Evolutionary conservation across 1,140 invertebrate genomes (phyloP).

Genomic region (Sarcophaga bullata): DNA sequence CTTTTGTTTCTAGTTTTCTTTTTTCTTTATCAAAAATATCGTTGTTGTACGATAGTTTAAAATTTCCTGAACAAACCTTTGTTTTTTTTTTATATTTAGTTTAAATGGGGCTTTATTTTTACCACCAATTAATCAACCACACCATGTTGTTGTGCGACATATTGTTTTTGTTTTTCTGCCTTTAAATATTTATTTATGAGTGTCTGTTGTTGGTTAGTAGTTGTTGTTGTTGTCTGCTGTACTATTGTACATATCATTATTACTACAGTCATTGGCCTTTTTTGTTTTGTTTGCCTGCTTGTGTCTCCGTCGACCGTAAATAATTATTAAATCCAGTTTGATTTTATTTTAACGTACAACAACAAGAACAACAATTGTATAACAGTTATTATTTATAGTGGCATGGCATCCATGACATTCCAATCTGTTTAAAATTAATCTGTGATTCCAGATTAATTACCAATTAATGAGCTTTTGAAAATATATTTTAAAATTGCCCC

Average conservation of each 20-base stretch:
- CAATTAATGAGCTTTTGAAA: not conserved
- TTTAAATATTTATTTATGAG: not conserved
- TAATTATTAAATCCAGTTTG: conserved; percentile 3
- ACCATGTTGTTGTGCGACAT: not conserved
- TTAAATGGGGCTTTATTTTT: not conserved
- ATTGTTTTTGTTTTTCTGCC: not conserved
- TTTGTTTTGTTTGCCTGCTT: not conserved
- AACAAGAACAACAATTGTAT: not conserved
- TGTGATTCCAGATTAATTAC: not conserved
- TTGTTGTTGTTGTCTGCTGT: not conserved
- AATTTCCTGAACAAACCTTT: too few species aligned
- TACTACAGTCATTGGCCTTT: too few species aligned
- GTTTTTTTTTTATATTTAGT: not conserved
- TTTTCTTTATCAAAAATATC: too few species aligned
- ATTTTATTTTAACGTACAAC: conserved; percentile 9
- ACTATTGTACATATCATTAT: too few species aligned
- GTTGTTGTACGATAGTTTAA: too few species aligned
- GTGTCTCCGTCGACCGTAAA: conserved; percentile 5
- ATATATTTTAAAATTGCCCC: too few species aligned
- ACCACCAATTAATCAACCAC: conserved; percentile 26
- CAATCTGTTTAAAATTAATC: not conserved
- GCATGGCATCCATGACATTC: not conserved
- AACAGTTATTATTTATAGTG: not conserved
- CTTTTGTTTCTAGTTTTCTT: too few species aligned
- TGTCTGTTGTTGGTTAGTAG: not conserved